These are phyloP conservation scores for Caenorhabditis sp. DNA, from an alignment of 2,888 invertebrate genomes.

Conservation along the genomic window DNA sequence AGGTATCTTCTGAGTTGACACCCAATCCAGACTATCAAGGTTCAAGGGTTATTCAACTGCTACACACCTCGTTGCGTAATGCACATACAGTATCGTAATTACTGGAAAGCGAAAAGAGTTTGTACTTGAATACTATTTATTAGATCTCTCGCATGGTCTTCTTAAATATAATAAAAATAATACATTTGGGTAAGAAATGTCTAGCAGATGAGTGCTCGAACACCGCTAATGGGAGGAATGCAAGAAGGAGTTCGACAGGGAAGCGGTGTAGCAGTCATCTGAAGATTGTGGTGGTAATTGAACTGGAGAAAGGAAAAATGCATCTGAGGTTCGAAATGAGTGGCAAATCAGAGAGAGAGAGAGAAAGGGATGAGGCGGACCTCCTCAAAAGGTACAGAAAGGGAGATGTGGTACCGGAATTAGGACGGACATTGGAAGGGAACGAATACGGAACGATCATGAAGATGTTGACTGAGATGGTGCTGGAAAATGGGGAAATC, in stretches of 20 bases:
- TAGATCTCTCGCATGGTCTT: conserved; percentile 21
- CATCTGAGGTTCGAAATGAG: conserved; percentile 33
- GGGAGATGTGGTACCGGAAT: conserved; percentile 28
- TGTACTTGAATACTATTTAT: conserved; percentile 51
- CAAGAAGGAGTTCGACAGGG: neutral
- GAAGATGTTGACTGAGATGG: conserved; percentile 26
- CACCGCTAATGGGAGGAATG: conserved; percentile 31
- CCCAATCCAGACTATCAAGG: conserved; percentile 27
- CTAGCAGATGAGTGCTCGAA: conserved; percentile 39
- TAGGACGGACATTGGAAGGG: conserved; percentile 17
- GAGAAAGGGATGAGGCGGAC: conserved; percentile 5
- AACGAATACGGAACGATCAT: conserved; percentile 20
- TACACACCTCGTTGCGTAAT: conserved; percentile 22
- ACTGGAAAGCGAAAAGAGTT: neutral
- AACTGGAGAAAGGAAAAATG: conserved; percentile 3
- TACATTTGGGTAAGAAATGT: conserved; percentile 50
- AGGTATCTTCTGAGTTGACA: conserved; percentile 26
- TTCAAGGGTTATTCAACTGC: conserved; percentile 39
- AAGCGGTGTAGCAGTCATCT: conserved; percentile 50
- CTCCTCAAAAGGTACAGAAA: neutral
- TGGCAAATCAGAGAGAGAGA: conserved; percentile 23
- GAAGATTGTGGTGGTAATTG: conserved; percentile 7
- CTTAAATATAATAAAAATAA: conserved; percentile 20
- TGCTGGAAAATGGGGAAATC: neutral
- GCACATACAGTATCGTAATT: conserved; percentile 23